Evolutionary conservation across 2,888 invertebrate species (phyloP), one percentile per base, ranked within the genome.

Genomic region (Zele albiditarsus): DNA sequence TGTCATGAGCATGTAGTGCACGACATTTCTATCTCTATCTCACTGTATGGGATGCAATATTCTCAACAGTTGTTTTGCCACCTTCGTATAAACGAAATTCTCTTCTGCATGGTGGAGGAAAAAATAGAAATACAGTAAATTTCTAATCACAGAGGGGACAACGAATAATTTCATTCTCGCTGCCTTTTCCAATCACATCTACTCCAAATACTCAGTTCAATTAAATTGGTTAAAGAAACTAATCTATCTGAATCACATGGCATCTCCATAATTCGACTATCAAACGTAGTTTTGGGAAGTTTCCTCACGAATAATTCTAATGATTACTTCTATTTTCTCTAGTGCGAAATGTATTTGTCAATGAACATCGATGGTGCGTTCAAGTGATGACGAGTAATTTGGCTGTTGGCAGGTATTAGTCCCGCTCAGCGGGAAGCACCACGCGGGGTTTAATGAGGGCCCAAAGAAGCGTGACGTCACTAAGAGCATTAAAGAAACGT

Each of bases 401-500:
- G 83, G 82, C 80, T 81, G 83, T 82, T 84, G 85, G 83, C 84
- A 84, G 83, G 86, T 87, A 86, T 87, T 86, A 87, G 86, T 85
- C 82, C 82, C 77, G 79, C 84, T 76, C 82, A 82, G 81, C 84
- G 81, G 84, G 84, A 84, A 84, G 81, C 82, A 82, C 79, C 79
- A 80, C 80, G 46, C 71, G 74, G 77, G 79, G 75, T 75, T 71
- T 23, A 79, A 76, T 77, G 74, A 79, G 77, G 78, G 75, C 77
- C 76, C 73, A 78, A 80, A 82, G 82, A 81, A 81, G 83, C 80
- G 83, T 82, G 84, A 83, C 85, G 84, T 83, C 80, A 85, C 81
- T 88, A 88, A 88, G 88, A 87, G 88, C 86, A 88, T 88, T 88
- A 87, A 86, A 85, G 86, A 84, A 86, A 87, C 87, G 87, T 87